Evolutionary conservation across 2,888 invertebrate species (phyloP), one percentile per base, ranked within the genome.

Genomic region (Euproctis similis): DNA sequence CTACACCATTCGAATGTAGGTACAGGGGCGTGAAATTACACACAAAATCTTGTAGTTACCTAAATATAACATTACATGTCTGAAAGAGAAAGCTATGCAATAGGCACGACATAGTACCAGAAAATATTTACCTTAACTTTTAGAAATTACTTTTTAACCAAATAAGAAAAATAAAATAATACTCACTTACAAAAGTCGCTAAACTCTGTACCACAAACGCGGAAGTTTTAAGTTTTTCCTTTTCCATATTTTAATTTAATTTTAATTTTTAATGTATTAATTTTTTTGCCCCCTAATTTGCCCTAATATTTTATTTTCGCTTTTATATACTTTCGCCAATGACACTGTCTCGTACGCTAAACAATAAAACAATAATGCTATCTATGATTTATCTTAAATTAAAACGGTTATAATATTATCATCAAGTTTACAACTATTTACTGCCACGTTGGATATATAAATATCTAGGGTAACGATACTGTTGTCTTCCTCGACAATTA

Each of bases 381-480:
- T 20, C 2, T 9, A 9, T n/a, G 8, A 20, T 9, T 9, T 9
- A 20, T 20, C 4, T 20, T 20, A 3, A 9, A 20, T 20, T 20
- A 20, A 20, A 20, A 3, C 4, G 9, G 14, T 14, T 6, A 14
- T 20, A 20, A 20, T 20, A 20, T 4, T 9, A 20, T 20, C 6
- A 20, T 20, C 4, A 20, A 9, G 9, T 20, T 20, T 24, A 13
- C 10, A 20, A 20, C 20, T 20, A 10, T 20, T 20, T 20, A 8
- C 9, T 17, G 16, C 16, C 6, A 26, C 31, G 11, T 26, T 20
- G 13, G 26, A 16, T 4, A 26, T 21, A 16, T 4, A 26, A 11
- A 9, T 31, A 13, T 26, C 8, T 12, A 26, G 26, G 20, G 4
- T 18, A 18, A 18, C 3, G n/a, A 18, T 3, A 18, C 18, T 7